phyloP scores from a whole-genome alignment of 1,140 invertebrate species.

The Scylla paramamosain region DNA sequence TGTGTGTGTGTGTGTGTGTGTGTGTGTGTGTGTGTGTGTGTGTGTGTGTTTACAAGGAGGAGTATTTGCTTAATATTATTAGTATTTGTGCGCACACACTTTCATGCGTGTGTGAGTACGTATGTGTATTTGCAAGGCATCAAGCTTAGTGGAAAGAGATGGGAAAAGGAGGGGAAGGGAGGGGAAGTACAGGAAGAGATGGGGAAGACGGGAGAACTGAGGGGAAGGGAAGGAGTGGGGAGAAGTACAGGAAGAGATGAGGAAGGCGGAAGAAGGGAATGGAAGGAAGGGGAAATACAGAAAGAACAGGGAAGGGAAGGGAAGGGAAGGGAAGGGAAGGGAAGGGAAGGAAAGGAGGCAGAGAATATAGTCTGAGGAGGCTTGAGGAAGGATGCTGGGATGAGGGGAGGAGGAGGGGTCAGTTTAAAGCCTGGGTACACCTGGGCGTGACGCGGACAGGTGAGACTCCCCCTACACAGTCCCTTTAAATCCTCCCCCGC shows the following conservation, averaged over 20 bases:
- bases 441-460: not conserved
- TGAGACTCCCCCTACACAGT: not conserved
- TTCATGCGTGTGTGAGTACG: not conserved
- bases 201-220: too few species aligned
- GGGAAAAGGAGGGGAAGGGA: not conserved
- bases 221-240: too few species aligned
- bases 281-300: not conserved
- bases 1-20: conserved; percentile 6
- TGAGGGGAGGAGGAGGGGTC: not conserved
- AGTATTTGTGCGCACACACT: too few species aligned
- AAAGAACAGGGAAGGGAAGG: not conserved
- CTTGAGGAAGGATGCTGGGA: too few species aligned
- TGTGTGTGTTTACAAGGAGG: not conserved
- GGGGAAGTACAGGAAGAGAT: not conserved
- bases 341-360: not conserved
- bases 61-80: too few species aligned
- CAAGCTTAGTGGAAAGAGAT: not conserved
- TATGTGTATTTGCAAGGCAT: not conserved
- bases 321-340: not conserved
- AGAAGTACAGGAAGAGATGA: too few species aligned
- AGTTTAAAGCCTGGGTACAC: not conserved
- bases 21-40: not conserved
- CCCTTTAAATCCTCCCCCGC: not conserved
- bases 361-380: not conserved
- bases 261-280: not conserved